These are phyloP conservation scores for Stigmatopora argus DNA, from an alignment of 2,113 vertebrate species.

Conservation along the genomic window DNA sequence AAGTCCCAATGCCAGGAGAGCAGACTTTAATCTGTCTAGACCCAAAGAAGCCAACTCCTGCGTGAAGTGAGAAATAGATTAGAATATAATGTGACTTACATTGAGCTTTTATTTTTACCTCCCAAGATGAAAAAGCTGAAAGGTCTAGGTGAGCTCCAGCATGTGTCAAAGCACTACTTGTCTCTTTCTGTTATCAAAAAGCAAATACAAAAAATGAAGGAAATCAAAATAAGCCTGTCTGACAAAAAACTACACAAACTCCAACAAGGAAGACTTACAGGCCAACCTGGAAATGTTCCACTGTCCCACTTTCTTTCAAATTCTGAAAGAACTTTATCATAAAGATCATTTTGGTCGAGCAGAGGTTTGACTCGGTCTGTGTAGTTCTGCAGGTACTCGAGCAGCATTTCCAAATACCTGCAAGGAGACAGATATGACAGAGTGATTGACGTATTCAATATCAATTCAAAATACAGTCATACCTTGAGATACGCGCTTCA, in stretches of 20 bases:
- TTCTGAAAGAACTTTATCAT: slow-evolving; percentile 86
- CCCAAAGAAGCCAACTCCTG: slow-evolving; percentile 96
- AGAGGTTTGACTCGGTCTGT: slow-evolving; percentile 92
- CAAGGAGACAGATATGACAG: not conserved
- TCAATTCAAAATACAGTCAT: too few species aligned
- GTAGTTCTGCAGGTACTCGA: slow-evolving; percentile 97
- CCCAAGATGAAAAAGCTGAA: slow-evolving; percentile 98
- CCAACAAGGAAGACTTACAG: slow-evolving; percentile 69
- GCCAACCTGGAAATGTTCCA: slow-evolving; percentile 93
- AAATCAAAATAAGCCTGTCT: too few species aligned
- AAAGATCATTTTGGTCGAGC: slow-evolving; percentile 95
- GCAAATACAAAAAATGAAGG: too few species aligned
- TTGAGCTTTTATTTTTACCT: slow-evolving; percentile 67
- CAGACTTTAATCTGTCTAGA: slow-evolving; percentile 95
- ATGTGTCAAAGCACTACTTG: slow-evolving; percentile 93
- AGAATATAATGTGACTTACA: not conserved
- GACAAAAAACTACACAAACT: not conserved
- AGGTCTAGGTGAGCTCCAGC: slow-evolving; percentile 96
- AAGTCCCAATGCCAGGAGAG: slow-evolving; percentile 89
- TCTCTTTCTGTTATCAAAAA: slow-evolving; percentile 82
- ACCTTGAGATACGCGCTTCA: too few species aligned
- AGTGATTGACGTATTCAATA: too few species aligned
- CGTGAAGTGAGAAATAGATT: not conserved
- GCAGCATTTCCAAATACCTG: slow-evolving; percentile 94
- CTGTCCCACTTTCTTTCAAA: slow-evolving; percentile 99